phyloP scores from a whole-genome alignment of 1,140 invertebrate species.

The Polypedilum pembai region DNA sequence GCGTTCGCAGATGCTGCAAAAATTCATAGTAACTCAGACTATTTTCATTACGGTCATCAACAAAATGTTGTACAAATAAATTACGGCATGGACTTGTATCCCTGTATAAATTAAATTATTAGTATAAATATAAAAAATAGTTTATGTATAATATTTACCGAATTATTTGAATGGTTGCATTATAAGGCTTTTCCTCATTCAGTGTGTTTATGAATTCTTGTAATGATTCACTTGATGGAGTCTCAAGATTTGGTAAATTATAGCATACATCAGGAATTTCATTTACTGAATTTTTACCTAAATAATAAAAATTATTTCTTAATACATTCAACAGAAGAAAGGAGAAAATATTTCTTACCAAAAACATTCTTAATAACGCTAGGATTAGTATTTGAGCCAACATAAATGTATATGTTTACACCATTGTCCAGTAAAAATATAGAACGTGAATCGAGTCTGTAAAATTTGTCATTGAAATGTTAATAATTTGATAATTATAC shows the following conservation, averaged over 20 bases:
- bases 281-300: conserved; percentile 50
- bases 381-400: conserved; percentile 72
- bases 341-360: conserved; percentile 42
- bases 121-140: conserved; percentile 30
- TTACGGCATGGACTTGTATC: conserved; percentile 80
- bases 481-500: conserved; percentile 29
- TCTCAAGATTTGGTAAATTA: conserved; percentile 71
- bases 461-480: conserved; percentile 28
- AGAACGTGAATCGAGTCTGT: conserved; percentile 72
- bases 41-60: conserved; percentile 91
- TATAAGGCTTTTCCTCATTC: conserved; percentile 75
- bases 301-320: conserved; percentile 35
- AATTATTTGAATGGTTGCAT: conserved; percentile 70
- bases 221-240: conserved; percentile 63
- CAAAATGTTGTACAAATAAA: conserved; percentile 78
- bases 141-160: too few species aligned
- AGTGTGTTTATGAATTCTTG: conserved; percentile 75
- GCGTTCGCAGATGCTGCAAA: conserved; percentile 87
- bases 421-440: conserved; percentile 88
- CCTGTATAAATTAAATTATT: conserved; percentile 45
- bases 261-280: conserved; percentile 56
- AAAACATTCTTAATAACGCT: conserved; percentile 68
- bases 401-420: conserved; percentile 74
- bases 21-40: conserved; percentile 97
- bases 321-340: conserved; percentile 30